Evolutionary conservation across 1,140 invertebrate genomes (phyloP).

Genomic region (Psilanteris sp.): DNA sequence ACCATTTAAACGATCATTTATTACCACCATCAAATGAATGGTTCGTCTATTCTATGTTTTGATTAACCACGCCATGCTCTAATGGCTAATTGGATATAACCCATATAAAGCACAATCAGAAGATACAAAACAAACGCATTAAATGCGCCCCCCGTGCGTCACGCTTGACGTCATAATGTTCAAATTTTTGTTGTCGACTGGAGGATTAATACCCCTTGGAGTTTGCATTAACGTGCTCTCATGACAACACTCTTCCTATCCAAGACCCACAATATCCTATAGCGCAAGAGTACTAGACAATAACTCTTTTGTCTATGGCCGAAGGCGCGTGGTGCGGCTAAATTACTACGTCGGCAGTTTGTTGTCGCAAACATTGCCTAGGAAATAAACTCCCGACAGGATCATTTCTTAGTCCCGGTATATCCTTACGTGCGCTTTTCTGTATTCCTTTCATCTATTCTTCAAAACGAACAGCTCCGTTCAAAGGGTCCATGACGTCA

Average conservation of each 20-base stretch:
- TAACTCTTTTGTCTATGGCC: slow-evolving; percentile 71
- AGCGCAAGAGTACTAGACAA: slow-evolving; percentile 65
- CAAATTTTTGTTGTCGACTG: slow-evolving; percentile 40
- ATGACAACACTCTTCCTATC: slow-evolving; percentile 48
- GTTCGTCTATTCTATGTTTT: too few relatives aligned
- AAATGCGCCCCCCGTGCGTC: not conserved
- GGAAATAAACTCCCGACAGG: slow-evolving; percentile 59
- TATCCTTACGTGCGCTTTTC: slow-evolving; percentile 29
- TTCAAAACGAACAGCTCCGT: not conserved
- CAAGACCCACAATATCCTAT: slow-evolving; percentile 52
- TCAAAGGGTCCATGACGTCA: slow-evolving; percentile 10
- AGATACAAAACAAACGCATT: slow-evolving; percentile 23
- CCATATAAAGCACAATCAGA: too few relatives aligned
- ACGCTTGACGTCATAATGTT: slow-evolving; percentile 15
- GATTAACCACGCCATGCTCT: too few relatives aligned
- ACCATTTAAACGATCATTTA: too few relatives aligned
- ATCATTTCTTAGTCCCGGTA: slow-evolving; percentile 38
- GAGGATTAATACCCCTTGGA: slow-evolving; percentile 39
- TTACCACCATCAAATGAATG: too few relatives aligned
- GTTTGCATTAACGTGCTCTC: slow-evolving; percentile 29
- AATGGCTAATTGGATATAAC: too few relatives aligned
- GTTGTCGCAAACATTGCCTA: slow-evolving; percentile 59
- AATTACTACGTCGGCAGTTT: slow-evolving; percentile 66
- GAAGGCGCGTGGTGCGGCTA: slow-evolving; percentile 66
- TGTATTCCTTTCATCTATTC: slow-evolving; percentile 19